Percentiles rank a stretch among this genome's conserved stretches.
These are phyloP conservation scores for Actinia tenebrosa DNA, from an alignment of 64 coral and sea anemone genomes.

Conservation along the genomic window DNA sequence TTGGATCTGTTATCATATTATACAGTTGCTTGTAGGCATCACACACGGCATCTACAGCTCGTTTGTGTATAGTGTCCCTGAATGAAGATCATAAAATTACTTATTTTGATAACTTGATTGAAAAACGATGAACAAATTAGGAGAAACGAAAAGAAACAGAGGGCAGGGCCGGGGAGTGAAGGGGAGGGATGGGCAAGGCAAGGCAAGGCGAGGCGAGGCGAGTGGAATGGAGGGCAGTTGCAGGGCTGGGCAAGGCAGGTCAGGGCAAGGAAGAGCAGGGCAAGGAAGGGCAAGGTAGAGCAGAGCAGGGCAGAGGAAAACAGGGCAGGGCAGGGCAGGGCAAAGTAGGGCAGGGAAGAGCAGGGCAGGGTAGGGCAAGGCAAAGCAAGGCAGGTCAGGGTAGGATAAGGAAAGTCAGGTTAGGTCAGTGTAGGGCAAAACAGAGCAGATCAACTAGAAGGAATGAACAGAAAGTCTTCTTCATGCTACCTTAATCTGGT, in stretches of 20 bases:
- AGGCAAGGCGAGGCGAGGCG: too few relatives aligned
- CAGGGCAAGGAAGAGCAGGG: too few relatives aligned
- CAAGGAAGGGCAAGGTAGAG: background rate
- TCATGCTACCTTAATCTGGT: constrained; percentile 73
- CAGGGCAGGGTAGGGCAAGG: background rate
- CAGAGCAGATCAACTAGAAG: background rate
- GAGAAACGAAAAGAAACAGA: too few relatives aligned
- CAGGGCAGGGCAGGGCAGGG: background rate
- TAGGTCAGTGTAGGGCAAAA: too few relatives aligned
- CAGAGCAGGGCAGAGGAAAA: background rate
- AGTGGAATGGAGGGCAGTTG: too few relatives aligned
- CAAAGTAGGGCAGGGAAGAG: background rate
- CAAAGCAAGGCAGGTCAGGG: too few relatives aligned
- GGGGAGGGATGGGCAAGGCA: too few relatives aligned
- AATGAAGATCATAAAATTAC: background rate
- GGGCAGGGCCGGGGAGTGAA: too few relatives aligned
- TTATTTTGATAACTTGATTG: too few relatives aligned
- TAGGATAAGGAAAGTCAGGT: too few relatives aligned
- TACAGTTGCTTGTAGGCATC: background rate
- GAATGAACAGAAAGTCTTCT: background rate
- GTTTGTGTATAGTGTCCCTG: constrained; percentile 96
- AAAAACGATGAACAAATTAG: too few relatives aligned
- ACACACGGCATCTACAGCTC: constrained; percentile 87
- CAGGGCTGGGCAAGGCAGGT: too few relatives aligned
- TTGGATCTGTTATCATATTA: constrained; percentile 18